Base-by-base conservation (phyloP, 2,113 vertebrate genomes). In the Ciconia maguari region DNA sequence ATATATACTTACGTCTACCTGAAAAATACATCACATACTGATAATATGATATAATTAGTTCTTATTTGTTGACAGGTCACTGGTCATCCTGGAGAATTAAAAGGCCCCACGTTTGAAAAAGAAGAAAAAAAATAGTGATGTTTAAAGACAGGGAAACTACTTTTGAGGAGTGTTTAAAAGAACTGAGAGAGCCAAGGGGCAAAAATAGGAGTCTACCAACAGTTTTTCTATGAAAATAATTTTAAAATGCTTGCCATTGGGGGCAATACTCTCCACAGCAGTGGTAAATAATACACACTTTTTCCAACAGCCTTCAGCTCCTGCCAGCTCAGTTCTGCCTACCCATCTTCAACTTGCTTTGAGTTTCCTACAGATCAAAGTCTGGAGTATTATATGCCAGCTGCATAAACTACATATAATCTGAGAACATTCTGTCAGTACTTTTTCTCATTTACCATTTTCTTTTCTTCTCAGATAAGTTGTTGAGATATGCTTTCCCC, bases 41-140 rank as follows among this genome's bases (percentile, higher is more conserved):
- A 79, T 75, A 58, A 70, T 4, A 51, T 4, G 2, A 38, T 55
- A n/a, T 19, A 52, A 83, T 48, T 49, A 42, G 13, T n/a, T 80
- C 29, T 17, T n/a, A 16, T 41, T 55, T 77, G 38, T 89, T 83
- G 44, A 27, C 11, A 76, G 14, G 26, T 32, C 46, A 55, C 34
- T 21, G 49, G 49, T 30, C 7, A 2, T 62, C 27, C 57, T 14
- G 44, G 17, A 82, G 44, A 68, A 91, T 27, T 51, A 61, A 70
- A 38, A 89, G 13, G 5, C 1, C 2, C 18, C 4, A n/a, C 6
- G 36, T 54, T 42, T 83, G 55, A 44, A 60, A 58, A 48, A 46
- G 1, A 1, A 62, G 15, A 34, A 16, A 46, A 58, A n/a, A 5
- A 2, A n/a, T 2, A 65, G 5, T 13, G 3, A 68, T 16, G 4